phyloP scores from a whole-genome alignment of 2,797 vertebrate species.

The Poeciliopsis gracilis region DNA sequence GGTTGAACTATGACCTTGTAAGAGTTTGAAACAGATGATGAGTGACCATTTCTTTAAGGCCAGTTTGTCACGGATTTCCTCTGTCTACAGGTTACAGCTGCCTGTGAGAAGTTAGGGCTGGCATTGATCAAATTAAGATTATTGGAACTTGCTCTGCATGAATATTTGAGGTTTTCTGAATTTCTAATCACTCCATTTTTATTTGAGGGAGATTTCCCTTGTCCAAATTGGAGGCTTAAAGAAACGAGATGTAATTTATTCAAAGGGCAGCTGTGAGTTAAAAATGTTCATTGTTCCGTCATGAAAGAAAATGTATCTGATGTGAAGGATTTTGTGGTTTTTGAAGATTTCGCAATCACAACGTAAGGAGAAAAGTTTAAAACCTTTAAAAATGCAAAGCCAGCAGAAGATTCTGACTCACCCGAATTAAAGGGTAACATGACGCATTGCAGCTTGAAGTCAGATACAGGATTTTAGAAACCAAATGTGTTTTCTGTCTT shows the following conservation, averaged over 20 bases:
- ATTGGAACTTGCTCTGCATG: neutral
- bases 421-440: conserved; percentile 11
- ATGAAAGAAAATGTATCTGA: conserved; percentile 12
- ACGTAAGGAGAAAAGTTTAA: neutral
- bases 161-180: conserved; percentile 2
- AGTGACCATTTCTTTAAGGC: conserved; percentile 2
- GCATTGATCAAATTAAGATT: neutral
- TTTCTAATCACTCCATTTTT: neutral
- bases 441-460: conserved; percentile 65
- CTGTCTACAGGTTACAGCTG: neutral
- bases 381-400: conserved; percentile 12
- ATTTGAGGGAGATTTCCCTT: neutral
- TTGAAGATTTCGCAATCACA: conserved; percentile 4
- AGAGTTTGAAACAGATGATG: conserved; percentile 23
- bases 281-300: conserved; percentile 6
- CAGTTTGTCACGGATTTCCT: conserved; percentile 7
- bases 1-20: neutral
- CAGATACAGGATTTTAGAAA: conserved; percentile 35
- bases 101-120: neutral
- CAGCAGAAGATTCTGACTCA: neutral
- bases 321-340: conserved; percentile 11
- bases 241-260: neutral
- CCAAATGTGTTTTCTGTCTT: conserved; percentile 19
- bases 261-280: conserved; percentile 3
- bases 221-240: neutral